Conservation (phyloP, 2,113 vertebrate genomes). For the Corythoichthys haematopterus region DNA sequence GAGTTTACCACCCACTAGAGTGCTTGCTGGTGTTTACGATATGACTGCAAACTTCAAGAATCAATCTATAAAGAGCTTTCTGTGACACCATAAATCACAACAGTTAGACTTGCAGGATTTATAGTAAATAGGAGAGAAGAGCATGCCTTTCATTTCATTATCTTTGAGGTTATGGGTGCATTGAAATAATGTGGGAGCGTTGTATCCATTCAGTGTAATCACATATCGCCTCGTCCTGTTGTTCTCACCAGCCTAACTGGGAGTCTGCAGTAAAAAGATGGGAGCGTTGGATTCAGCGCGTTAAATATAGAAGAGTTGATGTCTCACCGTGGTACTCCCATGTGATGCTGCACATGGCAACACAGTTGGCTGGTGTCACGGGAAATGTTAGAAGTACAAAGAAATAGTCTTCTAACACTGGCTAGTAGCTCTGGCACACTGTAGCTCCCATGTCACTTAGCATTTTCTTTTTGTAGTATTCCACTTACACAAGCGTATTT, state of each 20-base stretch:
- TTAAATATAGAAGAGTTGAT: constrained; percentile 64
- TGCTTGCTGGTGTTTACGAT: constrained; percentile 36
- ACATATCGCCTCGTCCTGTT: constrained; percentile 56
- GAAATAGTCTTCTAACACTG: neutral
- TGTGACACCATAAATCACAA: constrained; percentile 49
- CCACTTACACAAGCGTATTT: constrained; percentile 40
- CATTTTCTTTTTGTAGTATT: constrained; percentile 22
- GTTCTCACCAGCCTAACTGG: constrained; percentile 47
- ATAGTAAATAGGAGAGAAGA: constrained; percentile 34
- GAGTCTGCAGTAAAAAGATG: constrained; percentile 54
- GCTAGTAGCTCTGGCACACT: constrained; percentile 51
- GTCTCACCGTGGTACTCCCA: constrained; percentile 55
- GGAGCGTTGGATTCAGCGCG: constrained; percentile 56
- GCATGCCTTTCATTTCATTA: constrained; percentile 52
- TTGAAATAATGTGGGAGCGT: constrained; percentile 50
- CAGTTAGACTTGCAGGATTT: constrained; percentile 37
- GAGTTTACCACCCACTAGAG: constrained; percentile 36
- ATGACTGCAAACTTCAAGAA: constrained; percentile 18
- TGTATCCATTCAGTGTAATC: constrained; percentile 59
- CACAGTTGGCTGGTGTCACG: constrained; percentile 16
- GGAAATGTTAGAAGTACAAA: too few relatives aligned
- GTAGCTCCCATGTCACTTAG: constrained; percentile 21
- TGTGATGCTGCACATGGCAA: constrained; percentile 42
- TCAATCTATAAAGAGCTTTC: constrained; percentile 29
- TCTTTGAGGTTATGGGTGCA: constrained; percentile 42